Base-by-base conservation (phyloP, 2,888 invertebrate genomes). In the Saturnia pavonia region DNA sequence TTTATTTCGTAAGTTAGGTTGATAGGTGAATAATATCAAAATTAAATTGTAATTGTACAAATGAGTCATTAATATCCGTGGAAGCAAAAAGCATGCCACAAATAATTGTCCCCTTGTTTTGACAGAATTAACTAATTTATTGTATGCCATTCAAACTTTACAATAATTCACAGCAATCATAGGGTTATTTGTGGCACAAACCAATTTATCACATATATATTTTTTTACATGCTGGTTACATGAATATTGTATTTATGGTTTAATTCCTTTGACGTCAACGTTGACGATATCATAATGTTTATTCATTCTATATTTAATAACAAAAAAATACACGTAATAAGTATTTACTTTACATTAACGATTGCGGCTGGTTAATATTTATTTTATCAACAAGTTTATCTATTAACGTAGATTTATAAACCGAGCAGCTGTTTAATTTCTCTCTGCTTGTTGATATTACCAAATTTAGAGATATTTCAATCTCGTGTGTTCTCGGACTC, bases 351-450 rank as follows among this genome's bases (percentile, higher is more conserved):
- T 65, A 65, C 4, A 40, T 16, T 65, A 65, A 65, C 34, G 16
- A 6, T 65, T 65, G 40, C 65, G 40, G 65, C 65, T 65, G 40
- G 34, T 14, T 40, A 40, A 65, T 34, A 65, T 57, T 57, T 25
- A 57, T 65, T 16, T 19, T 63, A 16, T 63, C 4, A 63, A 63
- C 16, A 63, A 65, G 65, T 65, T 40, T 40, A 65, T 65, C n/a
- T 65, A 11, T 63, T 40, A 34, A 40, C 19, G 25, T 27, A 60
- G 16, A 65, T 65, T 65, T 65, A 65, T 65, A 40, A 40, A 65
- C 12, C 40, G 9, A 40, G 65, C 34, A 19, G 40, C 40, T 65
- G 65, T 65, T 65, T 65, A 40, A 65, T 65, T 65, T 40, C 65
- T 40, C 16, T 65, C 40, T 14, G 40, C 8, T 65, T 40, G 40